Base-by-base conservation (phyloP, 2,797 vertebrate species). In the Gymnothorax javanicus region DNA sequence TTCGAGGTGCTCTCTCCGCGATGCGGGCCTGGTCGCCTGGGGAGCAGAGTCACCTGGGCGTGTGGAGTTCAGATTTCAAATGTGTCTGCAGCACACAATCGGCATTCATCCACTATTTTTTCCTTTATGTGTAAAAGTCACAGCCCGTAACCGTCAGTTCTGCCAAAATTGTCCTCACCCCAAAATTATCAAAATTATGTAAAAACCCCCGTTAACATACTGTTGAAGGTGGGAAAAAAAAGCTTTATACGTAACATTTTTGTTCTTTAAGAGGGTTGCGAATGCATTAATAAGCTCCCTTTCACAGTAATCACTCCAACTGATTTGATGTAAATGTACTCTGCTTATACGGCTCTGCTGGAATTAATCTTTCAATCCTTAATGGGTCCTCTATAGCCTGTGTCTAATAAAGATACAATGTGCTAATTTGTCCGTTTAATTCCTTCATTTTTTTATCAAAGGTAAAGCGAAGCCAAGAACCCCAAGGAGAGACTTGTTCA, bases 401-500 rank as follows among this genome's bases (percentile, higher is more conserved):
- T 64, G 50, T 60, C 77, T 87, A 85, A 82, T 59, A 85, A 58
- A 87, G 87, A 85, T 69, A 85, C 84, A 87, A 87, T 75, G 84
- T 69, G 75, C 84, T 87, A 67, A 87, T 87, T 87, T 82, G 81
- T 33, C 75, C 75, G 3, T 62, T 69, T 85, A 85, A 87, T 82
- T 87, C 82, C 56, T 58, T 77, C 62, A 43, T 62, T 79, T 84
- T 84, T 64, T 84, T 84, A 84, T 62, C 83, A 60, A 84, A 71
- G 83, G 83, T 85, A 85, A 57, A 75, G 82, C 64, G 82, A 50
- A 73, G 62, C n/a, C 33, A 82, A 75, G 67, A 43, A 43, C 85
- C n/a, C 67, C 2, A 15, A 15, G 64, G 84, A 88, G 54, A 84
- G 81, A 67, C 69, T 62, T 15, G 82, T 58, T 84, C 85, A 57